Base-by-base conservation (phyloP, 2,113 vertebrate genomes). In the Myrmophylax atrothorax region DNA sequence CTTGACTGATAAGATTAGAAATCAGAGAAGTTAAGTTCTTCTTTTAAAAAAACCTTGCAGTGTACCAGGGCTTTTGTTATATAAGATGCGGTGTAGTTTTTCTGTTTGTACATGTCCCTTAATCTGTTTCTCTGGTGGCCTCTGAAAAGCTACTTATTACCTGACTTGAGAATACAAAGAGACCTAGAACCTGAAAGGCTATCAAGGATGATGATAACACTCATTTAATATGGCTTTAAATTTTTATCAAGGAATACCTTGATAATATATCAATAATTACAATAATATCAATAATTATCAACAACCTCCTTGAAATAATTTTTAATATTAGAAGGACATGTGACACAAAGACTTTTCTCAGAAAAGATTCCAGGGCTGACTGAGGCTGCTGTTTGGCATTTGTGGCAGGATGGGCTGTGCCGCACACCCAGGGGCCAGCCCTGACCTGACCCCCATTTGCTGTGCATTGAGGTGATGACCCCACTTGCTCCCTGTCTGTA, bases 361-460 rank as follows among this genome's bases (percentile, higher is more conserved):
- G 23, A 29, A 10, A 28, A 60, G 64, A 62, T 35, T 31, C 24
- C 28, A 58, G 60, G 37, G 70, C 68, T 80, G 63, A 40, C 64
- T 22, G 28, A 42, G 58, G 56, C 53, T 68, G 77, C 33, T 37
- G 8, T 64, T 80, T 62, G 84, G 64, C 10, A 4, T 53, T 50
- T 33, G 44, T 7, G 47, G 12, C 16, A 49, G 58, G 47, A 6
- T n/a, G 46, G 88, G 75, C 47, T 66, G 64, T 73, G 62, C 55
- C 1, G 3, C 67, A 12, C 17, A 18, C 22, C 47, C 52, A 49
- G 59, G 75, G 19, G 31, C 40, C 78, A 63, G n/a, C 19, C 42
- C 37, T 56, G 63, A 18, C 40, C 29, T 56, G 38, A 28, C 33
- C n/a, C 47, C 29, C 0, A 0, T 67, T 63, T 44, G 26, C 3